A percentile compares a stretch with the other conserved stretches of the same genome.
Conservation (phyloP, 1,140 invertebrate species). For the Triops cancriformis region DNA sequence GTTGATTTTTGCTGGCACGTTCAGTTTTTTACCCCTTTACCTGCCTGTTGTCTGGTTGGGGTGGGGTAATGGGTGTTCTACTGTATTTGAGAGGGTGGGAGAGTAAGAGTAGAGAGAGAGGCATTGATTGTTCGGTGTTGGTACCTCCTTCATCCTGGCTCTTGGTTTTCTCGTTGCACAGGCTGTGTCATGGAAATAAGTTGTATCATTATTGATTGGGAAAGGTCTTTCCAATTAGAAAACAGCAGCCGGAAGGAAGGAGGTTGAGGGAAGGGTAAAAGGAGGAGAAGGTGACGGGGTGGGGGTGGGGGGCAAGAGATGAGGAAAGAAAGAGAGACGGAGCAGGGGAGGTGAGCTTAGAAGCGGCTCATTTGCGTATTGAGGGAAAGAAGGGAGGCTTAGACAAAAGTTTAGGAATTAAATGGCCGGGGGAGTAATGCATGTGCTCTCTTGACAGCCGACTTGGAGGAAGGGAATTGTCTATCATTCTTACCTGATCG, state of each 20-base stretch:
- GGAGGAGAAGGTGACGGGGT: background rate
- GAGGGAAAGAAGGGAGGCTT: background rate
- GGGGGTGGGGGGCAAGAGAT: background rate
- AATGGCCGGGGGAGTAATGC: background rate
- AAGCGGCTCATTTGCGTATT: background rate
- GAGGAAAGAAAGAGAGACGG: no score
- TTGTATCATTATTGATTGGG: conserved; percentile 11
- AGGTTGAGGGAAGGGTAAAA: no score
- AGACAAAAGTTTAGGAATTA: background rate
- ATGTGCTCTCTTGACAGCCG: no score
- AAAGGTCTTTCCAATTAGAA: background rate
- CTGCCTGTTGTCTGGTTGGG: background rate
- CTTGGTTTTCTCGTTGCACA: background rate
- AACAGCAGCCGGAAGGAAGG: background rate
- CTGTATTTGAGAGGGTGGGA: no score
- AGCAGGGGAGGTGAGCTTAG: no score
- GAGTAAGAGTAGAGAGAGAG: background rate
- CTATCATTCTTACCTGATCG: conserved; percentile 6
- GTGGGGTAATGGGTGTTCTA: no score
- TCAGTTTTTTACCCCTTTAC: background rate
- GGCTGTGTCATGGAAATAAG: conserved; percentile 1
- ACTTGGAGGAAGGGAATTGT: background rate
- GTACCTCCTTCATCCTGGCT: background rate
- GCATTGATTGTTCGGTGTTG: background rate
- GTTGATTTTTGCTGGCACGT: background rate